Percentiles rank a stretch among this genome's conserved stretches.
phyloP scores from a whole-genome alignment of 2,113 vertebrate species.

The Perccottus glenii region DNA sequence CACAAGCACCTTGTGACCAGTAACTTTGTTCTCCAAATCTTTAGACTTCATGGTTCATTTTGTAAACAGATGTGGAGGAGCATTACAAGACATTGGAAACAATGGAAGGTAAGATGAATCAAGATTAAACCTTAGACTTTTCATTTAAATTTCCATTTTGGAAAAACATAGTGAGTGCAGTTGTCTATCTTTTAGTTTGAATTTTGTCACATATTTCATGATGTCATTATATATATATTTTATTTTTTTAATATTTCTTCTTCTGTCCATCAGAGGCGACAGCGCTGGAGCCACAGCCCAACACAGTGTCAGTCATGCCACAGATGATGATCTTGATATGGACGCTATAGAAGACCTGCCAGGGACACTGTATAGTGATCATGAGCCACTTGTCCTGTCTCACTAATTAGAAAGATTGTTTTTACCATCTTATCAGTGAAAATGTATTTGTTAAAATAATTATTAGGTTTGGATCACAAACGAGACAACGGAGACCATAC shows the following conservation, averaged over 20 bases:
- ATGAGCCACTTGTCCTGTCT: slow-evolving; percentile 2
- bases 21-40: too few species aligned
- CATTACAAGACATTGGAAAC: background rate
- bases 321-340: background rate
- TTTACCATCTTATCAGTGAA: too few species aligned
- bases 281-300: background rate
- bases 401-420: too few species aligned
- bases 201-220: background rate
- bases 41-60: background rate
- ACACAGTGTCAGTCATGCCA: background rate
- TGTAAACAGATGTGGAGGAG: slow-evolving; percentile 7
- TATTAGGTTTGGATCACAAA: too few species aligned
- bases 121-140: background rate
- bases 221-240: background rate
- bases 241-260: background rate
- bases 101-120: background rate
- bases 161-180: background rate
- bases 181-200: background rate
- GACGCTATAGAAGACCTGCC: background rate
- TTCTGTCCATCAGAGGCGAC: background rate
- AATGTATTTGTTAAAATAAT: too few species aligned
- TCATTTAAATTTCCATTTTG: background rate
- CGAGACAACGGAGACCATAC: too few species aligned
- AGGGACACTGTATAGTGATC: background rate
- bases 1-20: background rate